Evolutionary conservation across 1,140 invertebrate species (phyloP).

Genomic region (Calosoma granatense): DNA sequence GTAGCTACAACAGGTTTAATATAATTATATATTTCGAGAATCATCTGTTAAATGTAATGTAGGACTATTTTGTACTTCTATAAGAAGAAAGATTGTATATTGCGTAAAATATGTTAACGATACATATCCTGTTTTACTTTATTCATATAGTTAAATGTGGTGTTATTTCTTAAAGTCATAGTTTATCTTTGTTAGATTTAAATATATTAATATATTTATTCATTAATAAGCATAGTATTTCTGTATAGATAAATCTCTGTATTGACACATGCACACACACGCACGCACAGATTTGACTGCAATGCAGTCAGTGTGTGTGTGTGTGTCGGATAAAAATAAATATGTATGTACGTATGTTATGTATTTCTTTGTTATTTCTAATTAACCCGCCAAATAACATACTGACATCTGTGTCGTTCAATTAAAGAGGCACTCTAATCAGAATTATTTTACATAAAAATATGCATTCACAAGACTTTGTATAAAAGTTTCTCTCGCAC

Average conservation of each 20-base stretch:
- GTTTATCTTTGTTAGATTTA: too few relatives aligned
- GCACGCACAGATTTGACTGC: too few relatives aligned
- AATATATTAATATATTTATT: conserved; percentile 1
- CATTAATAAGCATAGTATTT: neutral
- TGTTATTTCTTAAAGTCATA: neutral
- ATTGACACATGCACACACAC: too few relatives aligned
- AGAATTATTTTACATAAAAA: neutral
- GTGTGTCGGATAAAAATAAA: neutral
- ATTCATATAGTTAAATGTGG: too few relatives aligned
- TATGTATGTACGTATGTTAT: conserved; percentile 1
- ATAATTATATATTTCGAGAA: conserved; percentile 3
- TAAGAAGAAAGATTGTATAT: conserved; percentile 2
- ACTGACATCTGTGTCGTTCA: too few relatives aligned
- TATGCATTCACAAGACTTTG: neutral
- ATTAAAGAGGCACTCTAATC: neutral
- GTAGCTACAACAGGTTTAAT: too few relatives aligned
- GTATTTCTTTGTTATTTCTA: neutral
- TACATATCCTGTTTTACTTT: neutral
- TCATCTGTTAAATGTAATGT: neutral
- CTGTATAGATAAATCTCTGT: neutral
- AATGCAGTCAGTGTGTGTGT: too few relatives aligned
- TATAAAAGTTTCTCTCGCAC: neutral
- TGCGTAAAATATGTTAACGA: conserved; percentile 2
- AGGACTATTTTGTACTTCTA: conserved; percentile 1
- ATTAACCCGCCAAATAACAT: neutral